Base-by-base conservation (phyloP, 2,888 invertebrate genomes). In the Drosophila algonquin region DNA sequence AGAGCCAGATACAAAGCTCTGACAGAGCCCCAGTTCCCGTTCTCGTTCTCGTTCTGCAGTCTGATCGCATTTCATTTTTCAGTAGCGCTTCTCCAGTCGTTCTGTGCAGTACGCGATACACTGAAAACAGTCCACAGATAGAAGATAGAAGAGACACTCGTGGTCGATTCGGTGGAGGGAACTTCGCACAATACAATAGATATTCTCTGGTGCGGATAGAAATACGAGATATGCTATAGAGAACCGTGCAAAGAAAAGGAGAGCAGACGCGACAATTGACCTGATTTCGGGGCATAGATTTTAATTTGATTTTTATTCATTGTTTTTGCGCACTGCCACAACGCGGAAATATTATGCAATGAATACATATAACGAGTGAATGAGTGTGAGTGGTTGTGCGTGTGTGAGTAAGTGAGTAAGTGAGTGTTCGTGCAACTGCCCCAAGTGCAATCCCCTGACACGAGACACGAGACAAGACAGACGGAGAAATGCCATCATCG, bases 81-180 rank as follows among this genome's bases (percentile, higher is more conserved):
- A 90, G 90, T 90, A 81, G 84, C 80, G 81, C 75, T 86, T 90
- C 86, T 86, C 73, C 79, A 78, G 75, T 83, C 84, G 80, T 71
- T 72, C 86, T 52, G 83, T 77, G 77, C 85, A 86, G 89, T 85
- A 82, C 75, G 50, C 73, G 57, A 45, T 5, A 24, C 24, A 24
- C 2, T 40, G 60, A 50, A 55, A 53, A 74, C 48, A 32, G 50
- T 52, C 12, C 27, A 10, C 57, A 24, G 58, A 53, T 24, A 51
- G 4, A 35, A 24, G 58, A 53, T 24, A 48, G 4, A 35, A 35
- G 4, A 35, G 35, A 5, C 35, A 10, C 12, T 14, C 35, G 12
- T 5, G 35, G 12, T 5, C 5, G 12, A 35, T 12, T 35, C 12
- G 5, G 12, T 12, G 10, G 46, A 53, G 47, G 44, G 53, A 47